Conservation (phyloP, 2,113 vertebrate genomes). For the Oncorhynchus masou region DNA sequence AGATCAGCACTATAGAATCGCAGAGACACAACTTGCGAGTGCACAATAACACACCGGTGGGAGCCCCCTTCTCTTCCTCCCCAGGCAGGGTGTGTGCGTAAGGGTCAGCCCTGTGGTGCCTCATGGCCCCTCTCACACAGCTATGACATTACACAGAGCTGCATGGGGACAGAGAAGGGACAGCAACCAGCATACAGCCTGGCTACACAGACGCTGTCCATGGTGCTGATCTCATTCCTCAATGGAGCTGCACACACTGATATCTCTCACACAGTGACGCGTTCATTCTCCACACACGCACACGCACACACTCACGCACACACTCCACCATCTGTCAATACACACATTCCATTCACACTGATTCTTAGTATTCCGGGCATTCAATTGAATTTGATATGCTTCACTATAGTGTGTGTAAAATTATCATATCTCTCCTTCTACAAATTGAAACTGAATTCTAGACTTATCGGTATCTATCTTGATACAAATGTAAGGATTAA, state of each 20-base stretch:
- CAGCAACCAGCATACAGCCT: slow-evolving; percentile 16
- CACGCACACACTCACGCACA: no score
- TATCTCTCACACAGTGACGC: neutral
- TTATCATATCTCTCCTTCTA: no score
- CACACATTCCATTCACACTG: neutral
- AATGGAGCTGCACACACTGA: neutral
- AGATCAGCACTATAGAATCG: slow-evolving; percentile 40
- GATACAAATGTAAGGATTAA: no score
- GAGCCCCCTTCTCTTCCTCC: slow-evolving; percentile 12
- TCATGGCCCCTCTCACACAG: neutral
- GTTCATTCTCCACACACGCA: no score
- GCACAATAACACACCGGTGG: no score
- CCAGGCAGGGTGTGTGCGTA: neutral
- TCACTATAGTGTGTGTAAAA: no score
- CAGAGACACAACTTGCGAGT: neutral
- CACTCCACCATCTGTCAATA: neutral
- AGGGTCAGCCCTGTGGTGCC: neutral
- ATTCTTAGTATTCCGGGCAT: no score
- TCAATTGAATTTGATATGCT: no score
- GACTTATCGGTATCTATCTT: no score
- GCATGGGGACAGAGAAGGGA: slow-evolving; percentile 14
- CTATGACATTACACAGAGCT: neutral
- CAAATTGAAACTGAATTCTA: no score
- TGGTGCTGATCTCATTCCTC: slow-evolving; percentile 64
- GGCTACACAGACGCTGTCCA: slow-evolving; percentile 54